Percentiles rank a stretch among this genome's conserved stretches.
Conservation (phyloP, 2,888 invertebrate species). For the Pocota personata region DNA sequence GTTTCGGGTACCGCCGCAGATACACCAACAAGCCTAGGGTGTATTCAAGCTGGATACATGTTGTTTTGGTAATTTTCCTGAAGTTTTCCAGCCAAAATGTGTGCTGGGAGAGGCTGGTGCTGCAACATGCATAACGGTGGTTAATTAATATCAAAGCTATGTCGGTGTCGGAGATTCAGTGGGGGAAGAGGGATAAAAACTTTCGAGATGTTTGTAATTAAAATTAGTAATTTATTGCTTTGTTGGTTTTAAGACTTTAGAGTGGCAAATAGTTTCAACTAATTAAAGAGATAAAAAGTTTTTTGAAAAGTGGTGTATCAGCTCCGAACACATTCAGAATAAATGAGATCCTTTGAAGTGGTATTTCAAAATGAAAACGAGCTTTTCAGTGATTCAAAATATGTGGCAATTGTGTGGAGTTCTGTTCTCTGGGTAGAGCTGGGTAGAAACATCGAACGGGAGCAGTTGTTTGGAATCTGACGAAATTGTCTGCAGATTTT, state of each 20-base stretch:
- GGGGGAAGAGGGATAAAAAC: not conserved
- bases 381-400: too few relatives aligned
- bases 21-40: slow-evolving; percentile 2
- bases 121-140: slow-evolving; percentile 14
- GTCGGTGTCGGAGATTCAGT: not conserved
- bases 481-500: too few relatives aligned
- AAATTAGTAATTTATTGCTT: slow-evolving; percentile 39
- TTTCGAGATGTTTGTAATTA: slow-evolving; percentile 37
- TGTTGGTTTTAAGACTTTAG: not conserved
- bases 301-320: not conserved
- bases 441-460: too few relatives aligned
- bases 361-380: not conserved
- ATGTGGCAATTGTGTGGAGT: too few relatives aligned
- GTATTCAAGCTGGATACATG: slow-evolving; percentile 14
- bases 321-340: not conserved
- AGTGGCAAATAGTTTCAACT: slow-evolving; percentile 14
- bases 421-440: too few relatives aligned
- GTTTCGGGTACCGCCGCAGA: not conserved
- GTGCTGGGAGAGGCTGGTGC: not conserved
- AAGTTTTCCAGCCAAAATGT: not conserved
- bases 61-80: slow-evolving; percentile 6
- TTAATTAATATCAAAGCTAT: slow-evolving; percentile 33
- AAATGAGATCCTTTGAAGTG: not conserved
- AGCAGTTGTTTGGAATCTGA: too few relatives aligned
- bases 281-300: slow-evolving; percentile 9